Conservation (phyloP, 2,797 vertebrate species). For the Gouania willdenowi region DNA sequence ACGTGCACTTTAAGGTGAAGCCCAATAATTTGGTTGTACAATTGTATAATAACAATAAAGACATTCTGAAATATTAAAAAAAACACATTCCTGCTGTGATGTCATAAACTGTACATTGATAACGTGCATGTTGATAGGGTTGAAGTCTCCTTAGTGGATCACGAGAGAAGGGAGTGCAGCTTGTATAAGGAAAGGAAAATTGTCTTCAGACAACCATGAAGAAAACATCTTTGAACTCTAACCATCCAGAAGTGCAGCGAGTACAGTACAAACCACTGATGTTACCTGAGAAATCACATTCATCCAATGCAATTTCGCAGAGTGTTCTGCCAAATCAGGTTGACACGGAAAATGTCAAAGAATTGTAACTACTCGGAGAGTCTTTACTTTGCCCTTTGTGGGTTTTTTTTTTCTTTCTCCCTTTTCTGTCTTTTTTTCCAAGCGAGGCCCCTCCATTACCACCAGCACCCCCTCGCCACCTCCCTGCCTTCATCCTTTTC, state of each 20-base stretch:
- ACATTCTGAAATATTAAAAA: too few relatives aligned
- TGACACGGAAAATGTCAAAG: constrained; percentile 74
- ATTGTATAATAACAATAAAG: too few relatives aligned
- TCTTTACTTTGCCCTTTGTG: constrained; percentile 65
- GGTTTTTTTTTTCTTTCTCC: constrained; percentile 5
- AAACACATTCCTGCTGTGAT: too few relatives aligned
- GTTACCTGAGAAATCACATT: constrained; percentile 68
- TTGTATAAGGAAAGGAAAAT: constrained; percentile 9
- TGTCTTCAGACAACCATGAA: constrained; percentile 18
- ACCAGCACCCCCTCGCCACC: background rate
- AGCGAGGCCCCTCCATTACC: constrained; percentile 26
- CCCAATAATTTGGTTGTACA: too few relatives aligned
- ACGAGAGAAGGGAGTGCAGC: background rate
- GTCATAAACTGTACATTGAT: too few relatives aligned
- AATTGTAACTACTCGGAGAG: constrained; percentile 64
- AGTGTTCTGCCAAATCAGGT: constrained; percentile 72
- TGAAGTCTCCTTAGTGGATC: constrained; percentile 1
- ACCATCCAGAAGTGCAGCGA: constrained; percentile 39
- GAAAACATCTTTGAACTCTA: constrained; percentile 44
- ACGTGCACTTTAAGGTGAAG: too few relatives aligned
- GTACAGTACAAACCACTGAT: constrained; percentile 50
- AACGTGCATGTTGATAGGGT: constrained; percentile 2
- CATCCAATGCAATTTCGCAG: constrained; percentile 63
- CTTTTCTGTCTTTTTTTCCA: constrained; percentile 22
- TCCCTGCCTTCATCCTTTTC: constrained; percentile 41